Evolutionary conservation across 2,113 vertebrate genomes (phyloP).

Genomic region (Synodontis membranacea): DNA sequence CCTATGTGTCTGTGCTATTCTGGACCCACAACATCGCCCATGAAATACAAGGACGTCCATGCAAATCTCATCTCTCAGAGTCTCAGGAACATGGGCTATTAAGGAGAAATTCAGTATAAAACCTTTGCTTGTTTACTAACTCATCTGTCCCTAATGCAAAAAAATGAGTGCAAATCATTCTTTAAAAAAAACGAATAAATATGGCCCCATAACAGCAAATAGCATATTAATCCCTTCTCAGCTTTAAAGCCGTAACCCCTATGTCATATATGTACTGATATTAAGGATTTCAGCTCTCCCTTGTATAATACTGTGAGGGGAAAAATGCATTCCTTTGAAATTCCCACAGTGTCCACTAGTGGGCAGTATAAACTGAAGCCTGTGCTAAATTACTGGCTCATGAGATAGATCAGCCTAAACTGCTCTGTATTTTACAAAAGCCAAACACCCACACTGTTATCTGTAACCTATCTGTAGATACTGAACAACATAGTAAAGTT

Average conservation of each 20-base stretch:
- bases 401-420: neutral
- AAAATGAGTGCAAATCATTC: neutral
- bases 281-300: neutral
- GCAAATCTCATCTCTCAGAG: constrained; percentile 5
- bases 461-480: neutral
- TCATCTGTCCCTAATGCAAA: neutral
- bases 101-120: neutral
- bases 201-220: no score
- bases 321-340: neutral
- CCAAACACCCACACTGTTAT: neutral
- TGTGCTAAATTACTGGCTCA: neutral
- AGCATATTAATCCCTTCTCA: neutral
- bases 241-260: neutral
- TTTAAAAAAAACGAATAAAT: neutral
- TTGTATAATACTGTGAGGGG: neutral
- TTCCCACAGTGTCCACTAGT: constrained; percentile 37
- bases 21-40: constrained; percentile 17
- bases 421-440: neutral
- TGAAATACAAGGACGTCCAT: neutral
- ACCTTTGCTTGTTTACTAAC: neutral
- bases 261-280: neutral
- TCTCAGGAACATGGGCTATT: constrained; percentile 23
- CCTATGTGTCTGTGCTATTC: constrained; percentile 40
- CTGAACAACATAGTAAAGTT: neutral
- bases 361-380: constrained; percentile 35